Base-by-base conservation (phyloP, 2,113 vertebrate species). In the Sakesphorus luctuosus region DNA sequence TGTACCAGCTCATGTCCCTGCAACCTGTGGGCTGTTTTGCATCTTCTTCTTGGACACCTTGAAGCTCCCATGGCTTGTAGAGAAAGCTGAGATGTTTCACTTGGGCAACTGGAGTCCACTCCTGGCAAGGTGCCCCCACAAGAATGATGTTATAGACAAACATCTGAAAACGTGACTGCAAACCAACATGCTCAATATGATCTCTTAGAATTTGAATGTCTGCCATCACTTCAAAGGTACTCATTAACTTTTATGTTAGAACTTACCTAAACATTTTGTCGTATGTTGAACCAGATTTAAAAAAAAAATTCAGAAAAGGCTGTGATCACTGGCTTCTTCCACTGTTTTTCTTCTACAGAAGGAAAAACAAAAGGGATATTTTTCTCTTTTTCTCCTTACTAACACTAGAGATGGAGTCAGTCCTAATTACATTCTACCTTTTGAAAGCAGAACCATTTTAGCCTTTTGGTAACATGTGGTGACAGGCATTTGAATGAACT, bases 171-270 rank as follows among this genome's bases (percentile, higher is more conserved):
- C 25, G 0, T 25, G 79, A 65, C 78, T 75, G 55, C 62, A 68
- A 65, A 85, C 6, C 40, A 73, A 46, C 17, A 49, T 4, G 49
- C 31, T 40, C 4, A 0, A 79, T 21, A 13, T 5, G n/a, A 52
- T 31, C 56, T 65, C 67, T 43, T 33, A 11, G 31, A 56, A 65
- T 63, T 24, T 82, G 49, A 76, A 40, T 7, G 3, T 18, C 25
- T 90, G 62, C 53, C 33, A 50, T 53, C 82, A 80, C 71, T 93
- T 91, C 78, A 91, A 93, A 95, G 55, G 31, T 69, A 36, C 47
- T 28, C 63, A 29, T 20, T 69, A 81, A 84, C 55, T 59, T 59
- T 72, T 26, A 47, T 6, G 13, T 67, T 25, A 77, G 36, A 89
- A 91, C 19, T 8, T 50, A 73, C 4, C 18, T 61, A 76, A 95